phyloP scores from a whole-genome alignment of 2,113 vertebrate genomes.

The Gymnogyps californianus region DNA sequence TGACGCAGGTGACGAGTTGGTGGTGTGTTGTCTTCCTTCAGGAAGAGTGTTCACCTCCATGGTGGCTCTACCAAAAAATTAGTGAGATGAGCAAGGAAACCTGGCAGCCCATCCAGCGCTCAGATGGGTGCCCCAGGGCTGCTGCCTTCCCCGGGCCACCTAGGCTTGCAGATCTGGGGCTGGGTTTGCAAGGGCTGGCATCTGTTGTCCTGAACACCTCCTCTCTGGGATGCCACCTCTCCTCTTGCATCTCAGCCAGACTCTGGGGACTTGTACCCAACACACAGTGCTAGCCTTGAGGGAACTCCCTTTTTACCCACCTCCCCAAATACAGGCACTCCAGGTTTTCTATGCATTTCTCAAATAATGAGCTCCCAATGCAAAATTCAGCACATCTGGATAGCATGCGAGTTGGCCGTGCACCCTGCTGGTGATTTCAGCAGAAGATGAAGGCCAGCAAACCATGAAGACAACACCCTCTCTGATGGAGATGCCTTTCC shows the following conservation, averaged over 20 bases:
- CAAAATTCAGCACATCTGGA: not conserved
- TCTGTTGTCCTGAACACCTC: not conserved
- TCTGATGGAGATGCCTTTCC: not conserved
- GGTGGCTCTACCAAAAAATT: not conserved
- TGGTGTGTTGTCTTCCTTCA: not conserved
- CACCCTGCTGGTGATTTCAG: not conserved
- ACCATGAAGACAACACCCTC: not conserved
- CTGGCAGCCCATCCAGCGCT: not conserved
- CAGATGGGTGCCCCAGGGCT: not conserved
- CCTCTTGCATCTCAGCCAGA: not conserved
- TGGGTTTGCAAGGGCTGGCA: not conserved
- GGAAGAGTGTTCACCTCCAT: not conserved
- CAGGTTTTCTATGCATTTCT: not conserved
- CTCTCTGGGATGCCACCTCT: not conserved
- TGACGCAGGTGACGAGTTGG: not conserved
- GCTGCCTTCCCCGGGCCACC: not conserved
- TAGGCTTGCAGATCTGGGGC: too few relatives aligned
- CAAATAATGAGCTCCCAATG: not conserved
- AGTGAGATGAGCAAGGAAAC: not conserved
- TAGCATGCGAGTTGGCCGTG: rapidly evolving
- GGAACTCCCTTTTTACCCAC: not conserved
- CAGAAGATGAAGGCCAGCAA: not conserved
- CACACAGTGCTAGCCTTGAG: not conserved
- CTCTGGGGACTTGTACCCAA: not conserved
- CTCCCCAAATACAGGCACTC: not conserved